Evolutionary conservation across 2,113 vertebrate species (phyloP), one percentile per base, ranked within the genome.

Genomic region (Percopsis transmontana): DNA sequence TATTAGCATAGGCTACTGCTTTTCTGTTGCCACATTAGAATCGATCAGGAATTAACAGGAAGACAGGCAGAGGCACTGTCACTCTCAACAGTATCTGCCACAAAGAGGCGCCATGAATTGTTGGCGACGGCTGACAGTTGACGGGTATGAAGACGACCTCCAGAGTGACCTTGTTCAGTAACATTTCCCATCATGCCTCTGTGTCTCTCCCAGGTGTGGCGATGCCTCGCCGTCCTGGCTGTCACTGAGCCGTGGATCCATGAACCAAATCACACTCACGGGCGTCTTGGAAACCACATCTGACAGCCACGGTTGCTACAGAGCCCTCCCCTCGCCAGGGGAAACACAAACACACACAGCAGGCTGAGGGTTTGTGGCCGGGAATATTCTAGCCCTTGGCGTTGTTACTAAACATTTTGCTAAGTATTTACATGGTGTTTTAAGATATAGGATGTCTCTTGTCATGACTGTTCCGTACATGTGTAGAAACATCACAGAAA

Each of bases 171-270:
- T 88, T 91, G 87, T 74, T 79, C 75, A 48, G 61, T 64, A 78
- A 74, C 83, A 78, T 88, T 89, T 89, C 84, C 85, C 82, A 81
- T 88, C 70, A 83, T 88, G 86, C 83, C 87, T 85, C 23, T 59
- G 72, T 66, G 47, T 44, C 72, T 79, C 79, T 88, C 85, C 87
- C 86, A 89, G 88, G 88, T 91, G 82, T 81, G 73, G 71, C 65
- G 48, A 39, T 53, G 60, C 68, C 48, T 41, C 73, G 69, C 14
- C 61, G 83, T 88, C 87, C 86, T 79, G 82, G 66, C 84, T 88
- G 87, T 86, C 77, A 80, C 63, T 64, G 74, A 80, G 74, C 72
- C 18, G 65, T 19, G 67, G 58, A 74, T 75, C 80, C 79, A 77
- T 77, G 78, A 82, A 88, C 66, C 85, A 81, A 80, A 86, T 89